Evolutionary conservation across 1,140 invertebrate genomes (phyloP), one percentile per base, ranked within the genome.

Genomic region (Amyelois transitella): DNA sequence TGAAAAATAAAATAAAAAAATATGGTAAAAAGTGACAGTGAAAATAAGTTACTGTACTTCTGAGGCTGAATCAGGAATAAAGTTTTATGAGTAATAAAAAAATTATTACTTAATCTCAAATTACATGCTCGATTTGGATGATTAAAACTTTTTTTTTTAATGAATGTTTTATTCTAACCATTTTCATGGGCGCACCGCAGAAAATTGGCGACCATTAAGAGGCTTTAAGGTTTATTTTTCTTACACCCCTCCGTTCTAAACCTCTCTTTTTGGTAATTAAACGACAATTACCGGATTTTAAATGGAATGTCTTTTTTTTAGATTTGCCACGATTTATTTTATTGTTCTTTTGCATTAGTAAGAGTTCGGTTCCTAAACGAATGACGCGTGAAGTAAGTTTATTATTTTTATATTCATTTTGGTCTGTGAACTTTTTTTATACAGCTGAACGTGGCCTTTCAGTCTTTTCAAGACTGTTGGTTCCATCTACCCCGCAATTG

Each of bases 181-280:
- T 70, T 69, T 69, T 62, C 52, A 62, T 44, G 59, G 63, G 62
- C 77, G 63, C 70, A 67, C 62, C 70, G 64, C 79, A 75, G 68
- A 77, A 82, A 82, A 82, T 82, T 80, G 79, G 70, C 64, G 57
- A 56, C 72, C 79, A 80, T 82, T 80, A 79, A 80, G 68, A 77
- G 67, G 68, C 75, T 76, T 54, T 64, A 62, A 66, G 61, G 55
- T 73, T 74, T 69, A 74, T 81, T 79, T 76, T 73, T 70, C 58
- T 53, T 63, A 2, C 28, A 6, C 28, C 28, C 28, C 28, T 14
- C 8, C 17, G n/a, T 38, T 38, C 32, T 14, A 60, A 50, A 58
- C 61, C 60, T 59, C 62, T 52, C 56, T 65, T 53, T 63, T 62
- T 67, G 69, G 79, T 80, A 82, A 82, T 82, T 82, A 80, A 82